These are phyloP conservation scores for Isichthys henryi DNA, from an alignment of 2,113 vertebrate genomes.

Conservation along the genomic window DNA sequence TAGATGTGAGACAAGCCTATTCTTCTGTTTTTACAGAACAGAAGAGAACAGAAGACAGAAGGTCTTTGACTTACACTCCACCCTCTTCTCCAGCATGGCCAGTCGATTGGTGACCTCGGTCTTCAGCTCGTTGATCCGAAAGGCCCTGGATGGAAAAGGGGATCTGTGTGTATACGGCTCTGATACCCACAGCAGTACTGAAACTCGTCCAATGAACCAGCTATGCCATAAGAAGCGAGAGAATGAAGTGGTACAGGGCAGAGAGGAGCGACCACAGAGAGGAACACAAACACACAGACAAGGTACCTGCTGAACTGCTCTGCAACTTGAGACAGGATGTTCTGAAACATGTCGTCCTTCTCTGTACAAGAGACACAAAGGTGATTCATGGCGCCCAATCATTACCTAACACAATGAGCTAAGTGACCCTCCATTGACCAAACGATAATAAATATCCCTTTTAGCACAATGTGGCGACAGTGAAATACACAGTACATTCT, in stretches of 20 bases:
- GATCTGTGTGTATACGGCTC: not conserved
- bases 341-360: conserved; percentile 87
- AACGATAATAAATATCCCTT: not conserved
- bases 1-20: not conserved
- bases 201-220: not conserved
- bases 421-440: not conserved
- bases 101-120: conserved; percentile 77
- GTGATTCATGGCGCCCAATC: not conserved
- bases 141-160: conserved; percentile 62
- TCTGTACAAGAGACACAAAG: conserved; percentile 57
- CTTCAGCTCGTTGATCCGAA: conserved; percentile 85
- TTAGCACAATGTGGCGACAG: not conserved
- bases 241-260: not conserved
- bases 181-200: not conserved
- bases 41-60: not conserved
- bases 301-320: conserved; percentile 89
- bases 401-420: not conserved
- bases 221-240: not conserved
- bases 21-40: not conserved
- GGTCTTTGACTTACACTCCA: conserved; percentile 70
- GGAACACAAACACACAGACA: not conserved
- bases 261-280: not conserved
- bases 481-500: not conserved
- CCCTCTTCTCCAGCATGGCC: conserved; percentile 82
- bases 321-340: conserved; percentile 75